phyloP scores from a whole-genome alignment of 1,140 invertebrate genomes.

The Anoplolepis gracilipes region DNA sequence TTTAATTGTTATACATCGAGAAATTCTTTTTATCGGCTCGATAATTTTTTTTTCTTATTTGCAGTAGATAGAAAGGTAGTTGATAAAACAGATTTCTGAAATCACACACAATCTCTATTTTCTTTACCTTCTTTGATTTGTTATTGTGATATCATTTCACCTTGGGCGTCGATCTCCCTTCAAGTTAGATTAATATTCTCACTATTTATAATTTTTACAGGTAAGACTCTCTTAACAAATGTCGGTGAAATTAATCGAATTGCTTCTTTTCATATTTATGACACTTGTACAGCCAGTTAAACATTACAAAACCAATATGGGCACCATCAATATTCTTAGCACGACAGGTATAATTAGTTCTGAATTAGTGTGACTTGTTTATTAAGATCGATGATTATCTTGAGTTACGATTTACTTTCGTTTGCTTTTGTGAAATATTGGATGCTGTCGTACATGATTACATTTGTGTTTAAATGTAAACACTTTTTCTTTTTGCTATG shows the following conservation, averaged over 20 bases:
- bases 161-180: conserved; percentile 93
- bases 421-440: conserved; percentile 91
- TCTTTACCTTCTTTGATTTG: conserved; percentile 92
- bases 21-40: too few relatives aligned
- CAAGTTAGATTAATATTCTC: conserved; percentile 92
- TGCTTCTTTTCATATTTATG: conserved; percentile 87
- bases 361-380: conserved; percentile 90
- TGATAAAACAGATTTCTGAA: conserved; percentile 11
- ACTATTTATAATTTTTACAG: conserved; percentile 95
- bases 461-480: conserved; percentile 92
- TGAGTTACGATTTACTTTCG: conserved; percentile 88
- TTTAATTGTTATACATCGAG: neutral
- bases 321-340: conserved; percentile 96
- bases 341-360: conserved; percentile 93
- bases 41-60: neutral
- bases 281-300: conserved; percentile 88
- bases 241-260: conserved; percentile 90
- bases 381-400: conserved; percentile 93
- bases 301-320: conserved; percentile 88
- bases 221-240: conserved; percentile 90
- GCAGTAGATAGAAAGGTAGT: neutral
- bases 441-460: conserved; percentile 92
- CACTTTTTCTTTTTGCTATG: conserved; percentile 91
- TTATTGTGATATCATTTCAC: conserved; percentile 94
- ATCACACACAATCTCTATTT: conserved; percentile 86